These are phyloP conservation scores for Patiria miniata DNA, from an alignment of 35 echinoderm and acorn worm species.

Conservation along the genomic window DNA sequence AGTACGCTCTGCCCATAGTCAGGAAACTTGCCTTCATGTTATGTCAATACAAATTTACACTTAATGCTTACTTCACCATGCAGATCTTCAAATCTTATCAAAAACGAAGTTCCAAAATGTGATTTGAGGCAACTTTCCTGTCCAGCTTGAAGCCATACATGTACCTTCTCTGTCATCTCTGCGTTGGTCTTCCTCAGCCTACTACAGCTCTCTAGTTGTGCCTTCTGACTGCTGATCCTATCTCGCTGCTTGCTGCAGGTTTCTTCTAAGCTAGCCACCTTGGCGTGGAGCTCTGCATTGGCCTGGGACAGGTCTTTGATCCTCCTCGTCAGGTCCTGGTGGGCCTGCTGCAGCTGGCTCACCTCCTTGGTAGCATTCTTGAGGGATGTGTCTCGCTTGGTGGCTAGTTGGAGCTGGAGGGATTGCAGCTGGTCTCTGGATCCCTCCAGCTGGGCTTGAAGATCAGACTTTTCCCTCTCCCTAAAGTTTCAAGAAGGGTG, in stretches of 20 bases:
- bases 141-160: too few species aligned
- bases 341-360: constrained; percentile 41
- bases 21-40: too few species aligned
- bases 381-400: constrained; percentile 43
- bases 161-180: constrained; percentile 11
- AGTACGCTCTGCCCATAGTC: too few species aligned
- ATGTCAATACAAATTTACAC: too few species aligned
- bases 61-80: too few species aligned
- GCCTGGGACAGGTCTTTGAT: constrained; percentile 51
- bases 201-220: constrained; percentile 20
- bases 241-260: constrained; percentile 12
- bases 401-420: constrained; percentile 46
- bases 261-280: constrained; percentile 42
- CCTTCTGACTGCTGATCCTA: constrained; percentile 43
- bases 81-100: too few species aligned
- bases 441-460: neutral
- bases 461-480: constrained; percentile 8
- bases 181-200: neutral
- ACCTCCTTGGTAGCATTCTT: constrained; percentile 73
- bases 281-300: constrained; percentile 53
- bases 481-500: constrained; percentile 19
- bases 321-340: constrained; percentile 47
- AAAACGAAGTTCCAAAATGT: too few species aligned
- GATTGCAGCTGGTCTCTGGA: constrained; percentile 47
- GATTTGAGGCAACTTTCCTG: too few species aligned